These are phyloP conservation scores for Phorcus lineatus DNA, from an alignment of 2,888 invertebrate species.

Conservation along the genomic window DNA sequence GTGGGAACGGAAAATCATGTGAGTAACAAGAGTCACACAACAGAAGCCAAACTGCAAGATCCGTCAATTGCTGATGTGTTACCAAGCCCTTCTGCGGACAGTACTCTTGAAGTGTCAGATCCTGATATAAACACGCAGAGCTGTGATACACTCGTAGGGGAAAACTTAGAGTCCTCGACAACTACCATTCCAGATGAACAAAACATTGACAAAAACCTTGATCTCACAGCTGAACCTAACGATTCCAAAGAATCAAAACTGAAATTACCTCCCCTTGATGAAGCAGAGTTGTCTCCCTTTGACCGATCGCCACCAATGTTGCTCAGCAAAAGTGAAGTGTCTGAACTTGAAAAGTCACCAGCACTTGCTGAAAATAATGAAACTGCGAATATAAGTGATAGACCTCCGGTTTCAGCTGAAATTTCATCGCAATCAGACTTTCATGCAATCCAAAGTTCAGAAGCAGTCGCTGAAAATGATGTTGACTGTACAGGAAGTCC, in stretches of 20 bases:
- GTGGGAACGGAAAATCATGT: not conserved
- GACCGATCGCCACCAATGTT: slow-evolving; percentile 25
- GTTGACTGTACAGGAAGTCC: slow-evolving; percentile 13
- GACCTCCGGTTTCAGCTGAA: not conserved
- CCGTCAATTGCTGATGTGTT: too few relatives aligned
- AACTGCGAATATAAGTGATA: slow-evolving; percentile 20
- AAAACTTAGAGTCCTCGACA: not conserved
- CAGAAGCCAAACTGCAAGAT: not conserved
- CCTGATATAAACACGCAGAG: not conserved
- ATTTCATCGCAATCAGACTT: not conserved
- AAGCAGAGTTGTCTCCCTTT: slow-evolving; percentile 40
- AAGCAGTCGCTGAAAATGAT: not conserved
- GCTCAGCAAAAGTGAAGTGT: slow-evolving; percentile 24
- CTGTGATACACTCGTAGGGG: slow-evolving; percentile 13
- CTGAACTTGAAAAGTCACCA: slow-evolving; percentile 47
- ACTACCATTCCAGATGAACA: not conserved
- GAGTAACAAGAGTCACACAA: not conserved
- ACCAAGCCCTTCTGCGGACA: too few relatives aligned
- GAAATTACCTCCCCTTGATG: slow-evolving; percentile 29
- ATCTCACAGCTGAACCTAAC: slow-evolving; percentile 16
- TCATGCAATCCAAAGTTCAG: not conserved
- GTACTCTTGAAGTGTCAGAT: not conserved
- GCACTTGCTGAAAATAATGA: slow-evolving; percentile 49
- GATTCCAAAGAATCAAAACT: slow-evolving; percentile 9
- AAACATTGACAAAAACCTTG: slow-evolving; percentile 5